Base-by-base conservation (phyloP, 92 coral and sea anemone species). In the Epizoanthus stellaris region DNA sequence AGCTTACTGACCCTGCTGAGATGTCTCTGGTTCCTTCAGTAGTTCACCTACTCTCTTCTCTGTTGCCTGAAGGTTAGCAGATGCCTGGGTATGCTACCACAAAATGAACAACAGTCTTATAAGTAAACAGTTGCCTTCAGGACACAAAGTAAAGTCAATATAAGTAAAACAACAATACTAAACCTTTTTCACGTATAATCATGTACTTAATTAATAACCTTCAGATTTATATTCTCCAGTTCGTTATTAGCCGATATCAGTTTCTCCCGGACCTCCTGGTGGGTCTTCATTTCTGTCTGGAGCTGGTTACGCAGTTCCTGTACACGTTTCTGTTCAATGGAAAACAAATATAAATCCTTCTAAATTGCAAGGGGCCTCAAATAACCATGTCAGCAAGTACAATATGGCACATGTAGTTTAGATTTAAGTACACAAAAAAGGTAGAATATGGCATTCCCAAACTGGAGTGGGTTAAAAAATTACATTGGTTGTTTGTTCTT, bases 21-120 rank as follows among this genome's bases (percentile, higher is more conserved):
- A 85, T 16, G 85, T 72, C 19, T 84, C 93, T 17, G 96, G 87
- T 25, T 94, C 91, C 80, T 89, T 89, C 61, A 94, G 77, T n/a
- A 96, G 71, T 19, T 94, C 97, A 43, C 88, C 85, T 25, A 96
- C 75, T 53, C 98, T 89, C 77, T 93, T 92, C 80, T 96, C 99
- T n/a, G 93, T 89, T 14, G 99, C 99, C 62, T 93, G 90, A 67
- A 93, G 94, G 42, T 91, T 91, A 58, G 96, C 94, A 36, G 95
- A 94, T 4, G 95, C 94, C 81, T 96, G 93, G 1, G 92, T 58
- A 58, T 89, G 87, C 99, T 96, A 61, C 11, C 66, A 77, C 14
- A 43, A 82, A 20, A n/a, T 14, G 64, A 77, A 3, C 49, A 25
- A 67, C 61, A 70, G 14, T 8, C 20, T n/a, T 25, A 8, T 47